These are phyloP conservation scores for Lasioglossum albipes DNA, from an alignment of 1,140 invertebrate genomes.

Conservation along the genomic window DNA sequence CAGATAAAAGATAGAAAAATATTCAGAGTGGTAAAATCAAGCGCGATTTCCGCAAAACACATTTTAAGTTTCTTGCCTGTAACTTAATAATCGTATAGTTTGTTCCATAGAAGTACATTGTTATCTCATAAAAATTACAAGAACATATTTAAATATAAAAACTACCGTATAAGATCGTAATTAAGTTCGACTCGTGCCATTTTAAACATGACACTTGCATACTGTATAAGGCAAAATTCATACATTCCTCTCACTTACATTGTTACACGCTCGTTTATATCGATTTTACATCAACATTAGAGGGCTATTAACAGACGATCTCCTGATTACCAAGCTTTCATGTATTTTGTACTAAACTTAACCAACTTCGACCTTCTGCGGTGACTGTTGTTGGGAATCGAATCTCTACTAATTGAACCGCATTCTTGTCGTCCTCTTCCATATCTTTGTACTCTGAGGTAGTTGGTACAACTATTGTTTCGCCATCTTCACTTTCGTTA, in stretches of 20 bases:
- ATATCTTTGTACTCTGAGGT: conserved; percentile 71
- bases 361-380: conserved; percentile 73
- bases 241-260: background rate
- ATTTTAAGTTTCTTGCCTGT: conserved; percentile 22
- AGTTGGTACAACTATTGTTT: conserved; percentile 74
- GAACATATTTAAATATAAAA: conserved; percentile 20
- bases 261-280: background rate
- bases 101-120: background rate
- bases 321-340: conserved; percentile 44
- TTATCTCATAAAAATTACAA: conserved; percentile 10
- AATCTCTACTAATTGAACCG: conserved; percentile 76
- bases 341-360: conserved; percentile 76
- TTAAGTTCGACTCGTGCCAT: background rate
- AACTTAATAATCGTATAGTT: conserved; percentile 9
- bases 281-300: conserved; percentile 6
- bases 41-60: background rate
- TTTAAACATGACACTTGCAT: background rate
- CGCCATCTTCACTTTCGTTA: conserved; percentile 71
- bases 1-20: background rate
- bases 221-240: conserved; percentile 20
- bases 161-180: conserved; percentile 2
- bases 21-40: background rate
- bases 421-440: conserved; percentile 65
- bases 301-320: background rate
- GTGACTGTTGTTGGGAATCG: conserved; percentile 69